Evolutionary conservation across 2,113 vertebrate genomes (phyloP), one percentile per base, ranked within the genome.

Genomic region (Pycnonotus jocosus): DNA sequence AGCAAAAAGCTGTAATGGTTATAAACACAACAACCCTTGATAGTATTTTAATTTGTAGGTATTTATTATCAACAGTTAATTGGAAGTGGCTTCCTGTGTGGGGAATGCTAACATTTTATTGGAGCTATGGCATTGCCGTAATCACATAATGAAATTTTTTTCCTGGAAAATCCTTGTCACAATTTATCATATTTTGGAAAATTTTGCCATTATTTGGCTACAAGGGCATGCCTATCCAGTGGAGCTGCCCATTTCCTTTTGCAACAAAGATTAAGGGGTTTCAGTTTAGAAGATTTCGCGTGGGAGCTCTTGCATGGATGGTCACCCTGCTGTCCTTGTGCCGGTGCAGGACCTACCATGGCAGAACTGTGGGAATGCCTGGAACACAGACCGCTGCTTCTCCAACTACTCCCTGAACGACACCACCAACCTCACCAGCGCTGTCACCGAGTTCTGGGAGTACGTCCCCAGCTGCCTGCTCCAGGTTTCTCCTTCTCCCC

Each of bases 401-500:
- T 99, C 97, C 92, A 99, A 99, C 98, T 99, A 98, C 96, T 99
- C 98, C 31, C 96, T 99, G 95, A 94, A 83, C 2, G 98, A 99
- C 95, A 99, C 98, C 93, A 98, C 98, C 93, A 99, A 99, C 97
- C 96, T 99, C 93, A 99, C 98, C 96, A 99, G 99, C 1, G 98
- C 98, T 0, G 99, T 99, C 95, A 99, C 98, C 1, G 99, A 99
- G 96, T 99, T 99, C 96, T 99, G 99, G 99, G 99, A 99, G 99
- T 99, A 97, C 25, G 98, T 98, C 48, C 78, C 35, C 94, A 92
- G 69, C 90, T 93, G 76, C 92, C 88, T 64, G 57, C 86, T 19
- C 87, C 96, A 93, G 92, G 87, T 92, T 97, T 85, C 84, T 83
- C 66, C 69, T 76, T 72, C 15, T 76, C 6, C 2, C 83, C 2